Evolutionary conservation across 2,888 invertebrate species (phyloP), one percentile per base, ranked within the genome.

Genomic region (Zhuqinia jingwanae): DNA sequence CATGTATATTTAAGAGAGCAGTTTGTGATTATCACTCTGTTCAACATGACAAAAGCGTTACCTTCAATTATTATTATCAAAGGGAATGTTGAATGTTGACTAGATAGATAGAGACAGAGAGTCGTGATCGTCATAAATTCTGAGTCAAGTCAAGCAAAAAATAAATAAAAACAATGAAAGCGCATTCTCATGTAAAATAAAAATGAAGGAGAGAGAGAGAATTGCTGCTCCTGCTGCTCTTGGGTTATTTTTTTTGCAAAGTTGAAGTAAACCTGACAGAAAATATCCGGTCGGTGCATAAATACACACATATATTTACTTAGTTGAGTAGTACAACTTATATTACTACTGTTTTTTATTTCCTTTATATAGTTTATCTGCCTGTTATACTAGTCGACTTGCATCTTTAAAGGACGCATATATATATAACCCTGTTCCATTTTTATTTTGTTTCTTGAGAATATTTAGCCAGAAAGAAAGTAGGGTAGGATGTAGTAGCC

Each of bases 11-110:
- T 45, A 58, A 36, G 5, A 47, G 27, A 22, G 20, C 42, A 20
- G 58, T 65, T 53, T 79, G 42, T 79, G 68, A 79, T 79, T 68
- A 79, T 65, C 79, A 79, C 68, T 79, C 68, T 68, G 53, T 79
- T 79, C 65, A 68, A 68, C 65, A 65, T 53, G 79, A 68, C 50
- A 79, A 50, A 68, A 68, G 30, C 20, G 50, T 68, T 79, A 68
- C 53, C 68, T 30, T 56, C 75, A 53, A 75, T 53, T 56, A n/a
- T n/a, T n/a, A n/a, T n/a, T n/a, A 75, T 36, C 17, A 17, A 36
- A 75, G 45, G 17, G 22, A n/a, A n/a, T n/a, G n/a, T n/a, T n/a
- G n/a, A n/a, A 68, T 20, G 42, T 45, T 45, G 20, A 15, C 20
- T 22, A 45, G 11, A n/a, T 20, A 58, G 17, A 13, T 22, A 56